Conservation (phyloP, 2,113 vertebrate genomes). For the Danionella cerebrum region DNA sequence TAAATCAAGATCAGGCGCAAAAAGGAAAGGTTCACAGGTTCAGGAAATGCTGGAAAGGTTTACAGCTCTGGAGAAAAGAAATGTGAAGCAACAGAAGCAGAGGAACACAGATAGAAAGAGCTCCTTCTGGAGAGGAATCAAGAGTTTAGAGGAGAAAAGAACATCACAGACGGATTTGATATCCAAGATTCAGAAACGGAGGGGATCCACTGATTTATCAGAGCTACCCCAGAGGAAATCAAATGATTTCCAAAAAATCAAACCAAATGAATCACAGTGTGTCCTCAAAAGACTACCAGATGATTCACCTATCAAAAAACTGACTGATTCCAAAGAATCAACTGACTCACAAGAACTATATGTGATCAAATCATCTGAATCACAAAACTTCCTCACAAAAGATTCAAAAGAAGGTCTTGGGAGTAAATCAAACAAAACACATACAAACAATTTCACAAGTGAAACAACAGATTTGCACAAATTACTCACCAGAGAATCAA, state of each 20-base stretch:
- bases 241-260: constrained; percentile 5
- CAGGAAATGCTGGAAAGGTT: constrained; percentile 76
- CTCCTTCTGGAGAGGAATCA: constrained; percentile 49
- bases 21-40: constrained; percentile 58
- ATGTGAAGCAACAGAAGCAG: constrained; percentile 7
- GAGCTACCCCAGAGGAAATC: background rate
- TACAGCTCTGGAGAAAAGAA: constrained; percentile 67
- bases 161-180: constrained; percentile 46
- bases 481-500: background rate
- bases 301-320: background rate
- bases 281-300: no score
- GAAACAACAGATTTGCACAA: background rate
- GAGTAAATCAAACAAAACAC: background rate
- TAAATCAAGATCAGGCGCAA: constrained; percentile 15
- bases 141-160: constrained; percentile 68
- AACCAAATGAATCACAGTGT: background rate
- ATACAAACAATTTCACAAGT: background rate
- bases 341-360: background rate
- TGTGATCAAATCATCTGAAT: background rate
- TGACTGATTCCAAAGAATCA: background rate
- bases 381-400: background rate
- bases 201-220: background rate
- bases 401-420: background rate
- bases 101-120: background rate
- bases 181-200: background rate